Evolutionary conservation across 1,140 invertebrate genomes (phyloP), one percentile per base, ranked within the genome.

Genomic region (Diorhabda carinulata): DNA sequence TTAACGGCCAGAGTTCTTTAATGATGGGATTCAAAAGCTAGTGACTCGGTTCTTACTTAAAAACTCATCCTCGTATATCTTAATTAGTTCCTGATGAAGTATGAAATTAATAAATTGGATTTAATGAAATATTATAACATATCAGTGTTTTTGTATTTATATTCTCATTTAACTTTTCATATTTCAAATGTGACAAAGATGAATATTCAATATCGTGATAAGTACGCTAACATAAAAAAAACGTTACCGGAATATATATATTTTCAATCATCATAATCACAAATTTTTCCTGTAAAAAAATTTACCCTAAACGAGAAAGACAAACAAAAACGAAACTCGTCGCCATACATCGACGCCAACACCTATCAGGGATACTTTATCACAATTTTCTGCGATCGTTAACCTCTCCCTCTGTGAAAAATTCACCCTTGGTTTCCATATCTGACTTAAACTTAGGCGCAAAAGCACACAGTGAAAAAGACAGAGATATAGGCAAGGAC

Each of bases 371-470:
- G 47, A 52, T 52, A 52, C 47, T 60, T 10, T 60, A 60, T 60
- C 58, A 60, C 58, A 60, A 25, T 60, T 41, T 10, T 42, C 58
- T 10, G 10, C 58, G 58, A 42, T 60, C 58, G 58, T 60, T 60
- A 60, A 25, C n/a, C 58, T 60, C 10, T 60, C 58, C 58, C 58
- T 60, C 58, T 10, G 2, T 3, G 58, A 60, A 60, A 60, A 60
- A 60, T 60, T 3, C 41, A 62, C 64, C 64, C 56, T 65, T 42
- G 43, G 47, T 65, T 65, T 57, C 64, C 64, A 57, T 65, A 57
- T 42, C 64, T 42, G 64, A 65, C 64, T 65, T 65, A 65, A 65
- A 45, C 64, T 65, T 65, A 65, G 56, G 64, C 64, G 56, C 64
- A 9, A 41, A 65, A 43, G 64, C 64, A 57, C 60, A 68, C 66